Conservation (phyloP, 2,797 vertebrate species). For the Aplochiton taeniatus region DNA sequence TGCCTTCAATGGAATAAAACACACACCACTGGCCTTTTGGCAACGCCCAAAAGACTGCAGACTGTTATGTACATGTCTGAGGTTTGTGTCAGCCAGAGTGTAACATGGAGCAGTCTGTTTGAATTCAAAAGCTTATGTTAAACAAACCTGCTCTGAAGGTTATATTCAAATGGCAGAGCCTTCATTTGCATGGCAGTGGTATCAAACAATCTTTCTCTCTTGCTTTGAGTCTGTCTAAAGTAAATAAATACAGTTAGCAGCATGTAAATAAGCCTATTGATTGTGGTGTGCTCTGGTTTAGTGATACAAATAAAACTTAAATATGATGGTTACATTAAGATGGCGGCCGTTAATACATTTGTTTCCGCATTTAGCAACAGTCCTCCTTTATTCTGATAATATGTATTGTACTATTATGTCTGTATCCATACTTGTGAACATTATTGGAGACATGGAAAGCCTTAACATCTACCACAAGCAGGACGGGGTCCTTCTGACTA, state of each 20-base stretch:
- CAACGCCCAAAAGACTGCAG: conserved; percentile 10
- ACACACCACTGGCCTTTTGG: too few species aligned
- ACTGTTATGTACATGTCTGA: conserved; percentile 18
- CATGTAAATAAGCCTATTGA: conserved; percentile 25
- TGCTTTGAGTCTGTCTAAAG: conserved; percentile 42
- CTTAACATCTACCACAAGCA: too few species aligned
- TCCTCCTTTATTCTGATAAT: too few species aligned
- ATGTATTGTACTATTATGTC: too few species aligned
- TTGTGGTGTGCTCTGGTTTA: neutral
- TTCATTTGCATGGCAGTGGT: conserved; percentile 50
- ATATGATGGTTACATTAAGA: too few species aligned
- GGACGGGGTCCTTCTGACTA: too few species aligned
- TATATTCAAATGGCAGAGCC: conserved; percentile 41
- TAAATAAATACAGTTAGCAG: conserved; percentile 11
- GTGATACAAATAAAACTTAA: too few species aligned
- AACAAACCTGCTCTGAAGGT: conserved; percentile 33
- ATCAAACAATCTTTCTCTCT: conserved; percentile 20
- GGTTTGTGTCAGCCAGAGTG: conserved; percentile 22
- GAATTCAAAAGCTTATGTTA: conserved; percentile 50
- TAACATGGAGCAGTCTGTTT: conserved; percentile 43
- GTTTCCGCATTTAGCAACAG: too few species aligned
- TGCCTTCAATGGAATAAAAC: too few species aligned
- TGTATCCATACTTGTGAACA: too few species aligned
- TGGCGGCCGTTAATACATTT: too few species aligned
- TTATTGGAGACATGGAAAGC: too few species aligned